A percentile compares a stretch with the other conserved stretches of the same genome.
These are phyloP conservation scores for Aleadryas rufinucha DNA, from an alignment of 2,113 vertebrate genomes.

Conservation along the genomic window DNA sequence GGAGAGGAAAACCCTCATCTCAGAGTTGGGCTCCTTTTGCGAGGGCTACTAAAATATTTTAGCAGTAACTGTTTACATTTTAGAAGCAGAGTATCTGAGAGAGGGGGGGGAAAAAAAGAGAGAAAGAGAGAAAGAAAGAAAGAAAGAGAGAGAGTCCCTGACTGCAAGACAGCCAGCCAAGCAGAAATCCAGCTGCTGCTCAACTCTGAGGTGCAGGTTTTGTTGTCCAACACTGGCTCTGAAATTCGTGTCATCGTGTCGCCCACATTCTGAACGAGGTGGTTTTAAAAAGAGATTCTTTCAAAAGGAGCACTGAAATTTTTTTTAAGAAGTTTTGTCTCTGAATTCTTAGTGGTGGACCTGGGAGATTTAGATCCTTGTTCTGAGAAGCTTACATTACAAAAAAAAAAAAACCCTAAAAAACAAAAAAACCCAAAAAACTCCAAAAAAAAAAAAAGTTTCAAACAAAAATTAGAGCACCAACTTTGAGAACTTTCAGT, in stretches of 20 bases:
- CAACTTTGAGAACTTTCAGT: conserved; percentile 73
- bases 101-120: not conserved
- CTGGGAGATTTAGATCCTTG: conserved; percentile 67
- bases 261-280: conserved; percentile 74
- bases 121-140: rapidly evolving
- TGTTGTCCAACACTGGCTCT: conserved; percentile 74
- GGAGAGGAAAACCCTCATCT: conserved; percentile 81
- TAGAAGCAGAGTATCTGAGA: conserved; percentile 46
- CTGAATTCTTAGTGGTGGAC: conserved; percentile 80
- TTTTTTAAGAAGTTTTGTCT: conserved; percentile 74
- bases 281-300: conserved; percentile 71
- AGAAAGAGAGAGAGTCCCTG: not conserved
- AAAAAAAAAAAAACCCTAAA: not conserved
- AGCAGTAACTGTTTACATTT: conserved; percentile 51
- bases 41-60: conserved; percentile 56
- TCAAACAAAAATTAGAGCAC: conserved; percentile 73
- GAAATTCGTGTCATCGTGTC: conserved; percentile 67
- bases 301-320: conserved; percentile 72
- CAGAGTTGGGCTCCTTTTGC: conserved; percentile 79
- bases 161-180: conserved; percentile 23
- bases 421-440: not conserved
- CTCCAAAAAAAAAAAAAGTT: not conserved
- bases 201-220: conserved; percentile 79
- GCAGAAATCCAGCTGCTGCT: conserved; percentile 37
- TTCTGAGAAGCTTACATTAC: conserved; percentile 59